Evolutionary conservation across 2,797 vertebrate genomes (phyloP).

Genomic region (Tenualosa ilisha): DNA sequence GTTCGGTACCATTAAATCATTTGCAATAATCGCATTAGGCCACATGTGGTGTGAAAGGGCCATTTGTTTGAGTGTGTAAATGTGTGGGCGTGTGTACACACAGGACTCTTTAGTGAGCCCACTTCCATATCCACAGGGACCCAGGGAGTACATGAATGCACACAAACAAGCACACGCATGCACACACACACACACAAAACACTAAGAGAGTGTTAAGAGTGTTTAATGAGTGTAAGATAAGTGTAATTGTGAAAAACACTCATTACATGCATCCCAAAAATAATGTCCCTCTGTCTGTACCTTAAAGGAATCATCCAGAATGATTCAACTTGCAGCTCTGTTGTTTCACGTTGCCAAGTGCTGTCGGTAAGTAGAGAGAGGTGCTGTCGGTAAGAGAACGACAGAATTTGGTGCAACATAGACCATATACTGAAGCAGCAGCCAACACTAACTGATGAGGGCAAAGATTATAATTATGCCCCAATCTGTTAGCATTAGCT

Average conservation of each 20-base stretch:
- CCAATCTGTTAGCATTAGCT: too few species aligned
- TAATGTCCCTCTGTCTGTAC: too few species aligned
- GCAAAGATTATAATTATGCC: too few species aligned
- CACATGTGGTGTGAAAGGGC: not conserved
- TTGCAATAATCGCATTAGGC: slow-evolving; percentile 5
- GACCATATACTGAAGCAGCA: too few species aligned
- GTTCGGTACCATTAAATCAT: not conserved
- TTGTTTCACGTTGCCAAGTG: too few species aligned
- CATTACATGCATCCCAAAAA: not conserved
- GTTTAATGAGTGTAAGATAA: not conserved
- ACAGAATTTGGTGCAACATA: too few species aligned
- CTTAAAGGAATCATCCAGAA: too few species aligned
- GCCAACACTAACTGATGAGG: too few species aligned
- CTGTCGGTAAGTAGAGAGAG: too few species aligned
- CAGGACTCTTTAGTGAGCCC: not conserved
- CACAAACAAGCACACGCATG: not conserved
- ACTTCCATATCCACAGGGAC: not conserved
- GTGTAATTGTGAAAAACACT: not conserved
- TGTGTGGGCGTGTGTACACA: not conserved
- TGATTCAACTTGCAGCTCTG: too few species aligned
- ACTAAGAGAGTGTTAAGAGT: too few species aligned
- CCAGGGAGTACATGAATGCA: not conserved
- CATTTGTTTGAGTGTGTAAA: not conserved
- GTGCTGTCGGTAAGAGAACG: too few species aligned
- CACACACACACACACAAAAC: not conserved